These are phyloP conservation scores for Lasaia peninsularis DNA, from an alignment of 1,140 invertebrate species.

Conservation along the genomic window DNA sequence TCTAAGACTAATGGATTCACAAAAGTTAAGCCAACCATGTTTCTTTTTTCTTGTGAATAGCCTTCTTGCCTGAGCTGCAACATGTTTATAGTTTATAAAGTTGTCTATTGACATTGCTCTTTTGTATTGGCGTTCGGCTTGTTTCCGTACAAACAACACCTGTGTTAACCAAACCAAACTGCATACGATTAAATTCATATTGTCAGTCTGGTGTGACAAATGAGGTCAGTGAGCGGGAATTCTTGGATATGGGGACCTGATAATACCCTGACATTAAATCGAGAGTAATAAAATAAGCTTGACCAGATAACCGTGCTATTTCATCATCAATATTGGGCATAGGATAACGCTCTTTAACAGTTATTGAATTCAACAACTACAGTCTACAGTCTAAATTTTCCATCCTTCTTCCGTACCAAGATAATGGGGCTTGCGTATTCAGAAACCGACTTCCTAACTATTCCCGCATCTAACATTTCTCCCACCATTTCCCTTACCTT, in stretches of 20 bases:
- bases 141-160: slow-evolving; percentile 17
- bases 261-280: slow-evolving; percentile 29
- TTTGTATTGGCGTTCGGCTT: too few species aligned
- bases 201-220: slow-evolving; percentile 12
- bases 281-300: slow-evolving; percentile 21
- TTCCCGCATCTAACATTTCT: slow-evolving; percentile 24
- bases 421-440: slow-evolving; percentile 36
- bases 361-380: slow-evolving; percentile 26
- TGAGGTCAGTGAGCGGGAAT: slow-evolving; percentile 10
- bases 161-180: slow-evolving; percentile 24
- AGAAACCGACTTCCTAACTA: slow-evolving; percentile 52
- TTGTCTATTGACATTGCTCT: too few species aligned
- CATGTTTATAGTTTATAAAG: too few species aligned
- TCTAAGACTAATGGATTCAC: too few species aligned
- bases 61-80: too few species aligned
- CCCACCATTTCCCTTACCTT: slow-evolving; percentile 1
- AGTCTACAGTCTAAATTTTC: slow-evolving; percentile 24
- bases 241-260: slow-evolving; percentile 22
- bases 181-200: slow-evolving; percentile 14
- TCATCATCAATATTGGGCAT: slow-evolving; percentile 30
- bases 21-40: neutral
- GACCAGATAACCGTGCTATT: slow-evolving; percentile 19
- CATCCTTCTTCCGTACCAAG: slow-evolving; percentile 32
- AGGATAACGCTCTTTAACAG: slow-evolving; percentile 28
- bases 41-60: neutral